Evolutionary conservation across 2,797 vertebrate species (phyloP), one percentile per base, ranked within the genome.

Genomic region (Halcyon badia): DNA sequence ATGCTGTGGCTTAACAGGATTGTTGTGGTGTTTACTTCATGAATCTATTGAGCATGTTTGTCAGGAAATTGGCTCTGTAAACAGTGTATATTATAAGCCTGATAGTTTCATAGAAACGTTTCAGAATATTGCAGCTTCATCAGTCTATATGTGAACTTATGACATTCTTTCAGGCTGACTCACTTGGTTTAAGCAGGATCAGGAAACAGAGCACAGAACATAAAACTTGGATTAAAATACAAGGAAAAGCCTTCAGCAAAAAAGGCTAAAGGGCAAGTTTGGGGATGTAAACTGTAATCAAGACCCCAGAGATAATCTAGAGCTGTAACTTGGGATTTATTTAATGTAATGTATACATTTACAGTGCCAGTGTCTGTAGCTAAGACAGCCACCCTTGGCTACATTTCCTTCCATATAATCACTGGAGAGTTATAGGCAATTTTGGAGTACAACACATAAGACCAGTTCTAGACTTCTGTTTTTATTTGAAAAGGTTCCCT

Each of bases 41-140:
- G 79, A 56, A 76, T 79, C 83, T 75, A 86, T 18, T 58, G 72
- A 86, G 37, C 28, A 56, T 26, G 41, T 88, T 81, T 89, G 82
- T 81, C 84, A 88, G 92, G 37, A 96, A 94, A 86, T 81, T 65
- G 46, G 26, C 46, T 92, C 57, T 92, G 37, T 85, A 85, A 83
- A 71, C 30, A 66, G 35, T 13, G 6, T 52, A 11, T 54, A 24
- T 81, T 88, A 49, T 78, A 92, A 83, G 61, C 54, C 37, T 72
- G 31, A 81, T 66, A 0, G 61, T 78, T 94, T 94, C 84, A 77
- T 61, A 87, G 73, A 94, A 94, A 76, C 10, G n/a, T 48, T 89
- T 86, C 42, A 58, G 82, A 75, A 61, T 68, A 75, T 65, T 86
- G 46, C 37, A 91, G 37, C 14, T 94, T 46, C 41, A 58, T 81